A percentile compares a stretch with the other conserved stretches of the same genome.
phyloP scores from a whole-genome alignment of 2,888 invertebrate genomes.

The Parnassius orleans region DNA sequence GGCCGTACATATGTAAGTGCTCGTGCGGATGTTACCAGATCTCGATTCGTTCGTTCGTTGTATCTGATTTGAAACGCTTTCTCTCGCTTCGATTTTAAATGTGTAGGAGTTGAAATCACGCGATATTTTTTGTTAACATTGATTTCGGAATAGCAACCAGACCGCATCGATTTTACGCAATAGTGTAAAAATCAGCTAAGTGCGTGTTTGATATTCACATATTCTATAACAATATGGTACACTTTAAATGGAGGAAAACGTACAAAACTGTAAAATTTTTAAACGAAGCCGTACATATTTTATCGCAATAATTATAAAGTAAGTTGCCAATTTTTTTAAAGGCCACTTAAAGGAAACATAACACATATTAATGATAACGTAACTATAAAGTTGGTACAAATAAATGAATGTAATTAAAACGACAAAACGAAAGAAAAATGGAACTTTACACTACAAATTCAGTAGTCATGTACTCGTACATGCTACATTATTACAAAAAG shows the following conservation, averaged over 20 bases:
- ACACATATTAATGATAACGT: too few relatives aligned
- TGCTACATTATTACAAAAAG: background rate
- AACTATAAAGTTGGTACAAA: too few relatives aligned
- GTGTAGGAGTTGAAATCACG: conserved; percentile 21
- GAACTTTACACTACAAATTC: too few relatives aligned
- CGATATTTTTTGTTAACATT: conserved; percentile 21
- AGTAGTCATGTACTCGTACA: too few relatives aligned
- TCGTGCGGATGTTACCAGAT: conserved; percentile 71
- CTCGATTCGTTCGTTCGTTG: conserved; percentile 65
- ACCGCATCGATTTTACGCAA: conserved; percentile 17
- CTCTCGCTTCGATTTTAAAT: conserved; percentile 41
- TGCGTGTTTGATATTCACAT: conserved; percentile 18
- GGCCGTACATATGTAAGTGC: conserved; percentile 51
- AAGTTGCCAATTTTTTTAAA: too few relatives aligned
- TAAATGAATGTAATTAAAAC: background rate
- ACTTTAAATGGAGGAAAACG: too few relatives aligned
- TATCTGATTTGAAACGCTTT: conserved; percentile 71
- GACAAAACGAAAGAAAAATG: background rate
- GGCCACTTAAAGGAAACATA: too few relatives aligned
- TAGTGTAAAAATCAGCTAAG: background rate
- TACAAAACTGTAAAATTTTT: too few relatives aligned
- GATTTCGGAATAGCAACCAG: conserved; percentile 11
- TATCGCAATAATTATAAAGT: too few relatives aligned
- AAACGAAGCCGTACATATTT: too few relatives aligned
- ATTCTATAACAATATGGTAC: background rate